These are phyloP conservation scores for Bellardia bayeri DNA, from an alignment of 2,888 invertebrate species.

Conservation along the genomic window DNA sequence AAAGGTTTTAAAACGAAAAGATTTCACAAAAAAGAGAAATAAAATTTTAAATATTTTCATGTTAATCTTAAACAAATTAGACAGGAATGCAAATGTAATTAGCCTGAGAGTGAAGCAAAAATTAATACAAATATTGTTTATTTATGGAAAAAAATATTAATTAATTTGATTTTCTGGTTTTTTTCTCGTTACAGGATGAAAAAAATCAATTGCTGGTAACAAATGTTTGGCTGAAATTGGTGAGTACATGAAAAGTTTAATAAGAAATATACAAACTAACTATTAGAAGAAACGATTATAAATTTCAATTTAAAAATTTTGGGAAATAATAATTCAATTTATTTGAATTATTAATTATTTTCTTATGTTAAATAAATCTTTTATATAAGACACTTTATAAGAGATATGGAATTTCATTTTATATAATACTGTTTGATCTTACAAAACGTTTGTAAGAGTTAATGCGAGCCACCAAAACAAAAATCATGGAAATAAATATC, in stretches of 20 bases:
- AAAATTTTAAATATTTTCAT: background rate
- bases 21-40: background rate
- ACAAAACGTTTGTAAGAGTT: too few species aligned
- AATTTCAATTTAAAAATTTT: too few species aligned
- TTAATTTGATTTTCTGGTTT: background rate
- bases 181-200: conserved; percentile 89
- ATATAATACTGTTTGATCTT: too few species aligned
- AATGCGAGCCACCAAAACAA: too few species aligned
- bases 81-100: background rate
- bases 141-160: background rate
- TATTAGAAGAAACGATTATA: too few species aligned
- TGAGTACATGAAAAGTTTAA: conserved; percentile 73
- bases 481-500: too few species aligned
- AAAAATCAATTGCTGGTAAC: conserved; percentile 97
- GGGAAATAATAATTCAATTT: too few species aligned
- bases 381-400: too few species aligned
- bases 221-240: conserved; percentile 94
- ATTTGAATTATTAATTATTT: too few species aligned
- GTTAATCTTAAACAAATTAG: background rate
- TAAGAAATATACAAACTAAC: background rate
- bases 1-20: background rate
- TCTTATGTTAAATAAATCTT: too few species aligned
- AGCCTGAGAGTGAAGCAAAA: background rate
- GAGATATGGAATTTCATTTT: too few species aligned
- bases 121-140: background rate